Evolutionary conservation across 2,113 vertebrate species (phyloP).

Genomic region (Hippocampus barbouri): DNA sequence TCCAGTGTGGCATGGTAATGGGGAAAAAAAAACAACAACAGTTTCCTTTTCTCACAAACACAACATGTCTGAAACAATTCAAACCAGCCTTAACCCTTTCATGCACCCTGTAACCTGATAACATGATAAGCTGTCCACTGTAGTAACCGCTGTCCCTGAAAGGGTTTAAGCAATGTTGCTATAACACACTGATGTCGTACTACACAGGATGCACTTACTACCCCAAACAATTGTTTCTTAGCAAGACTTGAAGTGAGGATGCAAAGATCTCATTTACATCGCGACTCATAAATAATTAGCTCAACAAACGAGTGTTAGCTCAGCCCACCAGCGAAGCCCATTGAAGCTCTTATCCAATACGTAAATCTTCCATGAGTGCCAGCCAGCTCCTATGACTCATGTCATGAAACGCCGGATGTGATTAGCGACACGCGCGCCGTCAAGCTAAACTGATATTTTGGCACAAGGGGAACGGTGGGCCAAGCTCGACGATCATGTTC

Average conservation of each 20-base stretch:
- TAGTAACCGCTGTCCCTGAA: no score
- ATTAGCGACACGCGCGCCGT: slow-evolving; percentile 35
- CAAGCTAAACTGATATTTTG: slow-evolving; percentile 46
- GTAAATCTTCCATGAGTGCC: slow-evolving; percentile 52
- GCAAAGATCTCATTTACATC: not conserved
- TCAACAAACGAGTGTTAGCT: slow-evolving; percentile 40
- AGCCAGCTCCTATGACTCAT: slow-evolving; percentile 42
- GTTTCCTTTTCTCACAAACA: slow-evolving; percentile 5
- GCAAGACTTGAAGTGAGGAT: not conserved
- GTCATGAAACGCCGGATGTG: slow-evolving; percentile 46
- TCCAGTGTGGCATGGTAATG: slow-evolving; percentile 10
- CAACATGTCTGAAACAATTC: not conserved
- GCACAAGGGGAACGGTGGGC: slow-evolving; percentile 28
- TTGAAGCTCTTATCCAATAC: slow-evolving; percentile 35
- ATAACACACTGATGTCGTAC: not conserved
- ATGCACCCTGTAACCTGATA: no score
- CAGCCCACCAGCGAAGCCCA: slow-evolving; percentile 19
- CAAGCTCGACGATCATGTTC: slow-evolving; percentile 32
- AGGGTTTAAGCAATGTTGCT: no score
- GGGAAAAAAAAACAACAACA: not conserved
- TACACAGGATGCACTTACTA: not conserved
- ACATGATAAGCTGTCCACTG: no score
- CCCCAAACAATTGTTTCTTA: not conserved
- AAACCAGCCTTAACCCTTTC: not conserved
- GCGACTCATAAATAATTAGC: slow-evolving; percentile 8